Base-by-base conservation (phyloP, 2,113 vertebrate species). In the Urocitellus parryii region DNA sequence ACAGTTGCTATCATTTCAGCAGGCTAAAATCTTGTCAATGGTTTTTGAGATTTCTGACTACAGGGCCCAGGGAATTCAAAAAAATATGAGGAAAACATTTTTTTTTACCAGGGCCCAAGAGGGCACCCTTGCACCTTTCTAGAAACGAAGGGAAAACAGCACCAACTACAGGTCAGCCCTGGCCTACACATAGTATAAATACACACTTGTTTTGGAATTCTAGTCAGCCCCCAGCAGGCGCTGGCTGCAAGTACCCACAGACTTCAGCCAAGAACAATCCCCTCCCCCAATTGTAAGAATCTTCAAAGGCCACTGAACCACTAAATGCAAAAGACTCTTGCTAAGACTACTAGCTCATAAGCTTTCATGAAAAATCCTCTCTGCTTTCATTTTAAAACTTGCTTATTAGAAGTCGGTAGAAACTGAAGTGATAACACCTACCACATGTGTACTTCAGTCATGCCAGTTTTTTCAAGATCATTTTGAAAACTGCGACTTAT, bases 61-160 rank as follows among this genome's bases (percentile, higher is more conserved):
- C 14, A 82, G 27, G 9, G 8, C 5, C 17, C 76, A 77, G 73
- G 86, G 24, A 86, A 91, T 45, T 96, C 8, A 90, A 84, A 39
- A 87, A 86, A 58, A 10, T 72, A 3, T 67, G 32, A 81, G 34
- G 42, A 61, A 81, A 88, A 27, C 0, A n/a, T 68, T 68, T 68
- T 68, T 68, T 63, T 61, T 93, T 88, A 48, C 65, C 77, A 88
- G 48, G 29, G 72, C 95, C 95, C 83, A 89, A 96, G 90, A 88
- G 97, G 91, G 96, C 93, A 96, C 83, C 79, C 95, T 97, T 93
- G 80, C 16, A 68, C 96, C 87, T 96, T 91, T 88, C 29, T 95
- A 82, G 70, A 96, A 91, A 76, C 25, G 34, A 96, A 91, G 10
- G 37, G 22, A 25, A 85, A 92, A 13, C 2, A 68, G 27, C 42